Evolutionary conservation across 2,113 vertebrate species (phyloP).

Genomic region (Trochalopteron elliotii): DNA sequence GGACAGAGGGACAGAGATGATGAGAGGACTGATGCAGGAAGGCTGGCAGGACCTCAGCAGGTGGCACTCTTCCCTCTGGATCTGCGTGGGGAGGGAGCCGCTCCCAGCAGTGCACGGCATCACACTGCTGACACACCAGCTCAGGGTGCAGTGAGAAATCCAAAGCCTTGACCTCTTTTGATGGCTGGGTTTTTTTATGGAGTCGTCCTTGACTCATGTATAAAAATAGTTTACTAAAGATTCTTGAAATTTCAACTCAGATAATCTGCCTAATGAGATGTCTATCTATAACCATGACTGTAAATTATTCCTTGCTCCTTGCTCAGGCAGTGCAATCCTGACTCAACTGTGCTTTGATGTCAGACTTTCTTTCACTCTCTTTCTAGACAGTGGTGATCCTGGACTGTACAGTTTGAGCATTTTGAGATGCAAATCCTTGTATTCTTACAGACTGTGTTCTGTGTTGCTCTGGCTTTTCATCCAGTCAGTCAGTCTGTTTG

Average conservation of each 20-base stretch:
- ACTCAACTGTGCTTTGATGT: background rate
- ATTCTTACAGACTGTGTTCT: background rate
- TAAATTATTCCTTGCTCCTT: background rate
- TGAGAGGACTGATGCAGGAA: background rate
- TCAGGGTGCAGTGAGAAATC: background rate
- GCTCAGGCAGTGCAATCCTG: background rate
- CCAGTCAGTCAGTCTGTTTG: background rate
- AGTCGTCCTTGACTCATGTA: background rate
- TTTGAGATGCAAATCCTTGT: background rate
- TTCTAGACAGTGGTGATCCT: background rate
- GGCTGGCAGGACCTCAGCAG: slow-evolving; percentile 24
- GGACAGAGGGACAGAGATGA: background rate
- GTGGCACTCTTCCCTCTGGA: slow-evolving; percentile 37
- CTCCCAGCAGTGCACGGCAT: background rate
- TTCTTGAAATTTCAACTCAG: slow-evolving; percentile 23
- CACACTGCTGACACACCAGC: background rate
- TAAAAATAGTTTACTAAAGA: slow-evolving; percentile 27
- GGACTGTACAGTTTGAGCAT: background rate
- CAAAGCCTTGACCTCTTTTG: slow-evolving; percentile 5
- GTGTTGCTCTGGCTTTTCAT: background rate
- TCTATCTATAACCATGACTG: background rate
- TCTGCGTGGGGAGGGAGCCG: background rate
- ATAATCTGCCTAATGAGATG: slow-evolving; percentile 6
- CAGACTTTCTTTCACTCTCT: background rate
- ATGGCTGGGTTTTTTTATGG: background rate